phyloP scores from a whole-genome alignment of 2,797 vertebrate genomes.

The Tapera naevia region DNA sequence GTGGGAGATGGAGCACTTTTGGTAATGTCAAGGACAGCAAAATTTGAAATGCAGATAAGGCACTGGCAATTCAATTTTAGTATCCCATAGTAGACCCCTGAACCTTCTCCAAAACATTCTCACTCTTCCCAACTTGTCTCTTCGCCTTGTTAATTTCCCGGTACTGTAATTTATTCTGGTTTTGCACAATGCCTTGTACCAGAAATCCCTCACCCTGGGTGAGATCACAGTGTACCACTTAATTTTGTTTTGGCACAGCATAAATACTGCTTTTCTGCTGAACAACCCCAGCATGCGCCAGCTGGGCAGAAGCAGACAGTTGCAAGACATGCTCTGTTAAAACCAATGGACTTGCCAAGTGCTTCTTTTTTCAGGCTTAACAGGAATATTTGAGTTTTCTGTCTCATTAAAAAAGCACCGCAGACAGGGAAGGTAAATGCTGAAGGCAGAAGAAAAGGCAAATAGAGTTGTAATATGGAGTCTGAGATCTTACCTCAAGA shows the following conservation, averaged over 20 bases:
- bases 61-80: background rate
- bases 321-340: background rate
- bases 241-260: background rate
- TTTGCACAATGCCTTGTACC: background rate
- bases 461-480: background rate
- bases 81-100: background rate
- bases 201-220: background rate
- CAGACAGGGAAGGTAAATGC: background rate
- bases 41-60: background rate
- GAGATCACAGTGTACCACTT: background rate
- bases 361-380: background rate
- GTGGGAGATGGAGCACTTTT: background rate
- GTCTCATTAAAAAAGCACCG: background rate
- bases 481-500: background rate
- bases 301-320: background rate
- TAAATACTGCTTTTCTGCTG: background rate
- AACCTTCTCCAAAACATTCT: background rate
- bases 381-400: background rate
- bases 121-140: background rate
- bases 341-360: background rate
- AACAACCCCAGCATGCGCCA: background rate
- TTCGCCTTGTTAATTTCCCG: background rate
- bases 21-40: background rate
- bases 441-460: background rate
- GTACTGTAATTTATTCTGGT: background rate